These are phyloP conservation scores for Drosophila limbata DNA, from an alignment of 2,888 invertebrate species.

Conservation along the genomic window DNA sequence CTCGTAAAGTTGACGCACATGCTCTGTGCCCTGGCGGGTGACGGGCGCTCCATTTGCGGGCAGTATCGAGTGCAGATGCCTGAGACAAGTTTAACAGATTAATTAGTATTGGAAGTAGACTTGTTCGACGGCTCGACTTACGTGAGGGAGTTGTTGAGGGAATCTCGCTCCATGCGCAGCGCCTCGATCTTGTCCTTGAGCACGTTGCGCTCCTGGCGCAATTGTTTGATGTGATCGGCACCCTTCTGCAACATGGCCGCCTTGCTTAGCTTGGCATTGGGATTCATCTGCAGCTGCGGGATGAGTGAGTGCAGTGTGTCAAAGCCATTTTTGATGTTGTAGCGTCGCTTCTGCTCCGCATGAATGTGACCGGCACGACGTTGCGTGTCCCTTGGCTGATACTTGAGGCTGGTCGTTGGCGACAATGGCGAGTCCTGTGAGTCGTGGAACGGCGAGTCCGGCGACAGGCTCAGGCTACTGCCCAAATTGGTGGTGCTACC, in stretches of 20 bases:
- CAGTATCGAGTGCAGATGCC: conserved; percentile 96
- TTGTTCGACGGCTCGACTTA: conserved; percentile 83
- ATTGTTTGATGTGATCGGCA: conserved; percentile 96
- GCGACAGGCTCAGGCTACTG: conserved; percentile 79
- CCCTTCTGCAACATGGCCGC: conserved; percentile 98
- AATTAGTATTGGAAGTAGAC: background rate
- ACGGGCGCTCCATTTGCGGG: conserved; percentile 98
- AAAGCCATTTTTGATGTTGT: conserved; percentile 98
- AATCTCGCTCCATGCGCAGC: conserved; percentile 94
- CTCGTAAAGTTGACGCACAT: conserved; percentile 97
- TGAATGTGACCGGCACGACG: conserved; percentile 95
- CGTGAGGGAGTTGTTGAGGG: conserved; percentile 96
- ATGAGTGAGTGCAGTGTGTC: conserved; percentile 96
- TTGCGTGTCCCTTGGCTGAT: conserved; percentile 87
- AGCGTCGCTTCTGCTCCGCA: conserved; percentile 97
- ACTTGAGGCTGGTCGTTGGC: conserved; percentile 86
- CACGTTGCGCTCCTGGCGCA: conserved; percentile 93
- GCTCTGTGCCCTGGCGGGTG: conserved; percentile 94
- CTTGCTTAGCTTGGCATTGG: conserved; percentile 96
- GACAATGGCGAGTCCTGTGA: conserved; percentile 87
- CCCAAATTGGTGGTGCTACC: conserved; percentile 47
- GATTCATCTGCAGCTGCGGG: conserved; percentile 95
- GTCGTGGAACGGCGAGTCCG: conserved; percentile 84
- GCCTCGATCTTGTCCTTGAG: conserved; percentile 96
- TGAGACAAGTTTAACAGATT: conserved; percentile 82